Base-by-base conservation (phyloP, 1,140 invertebrate species). In the Pseudomyrmex cubaensis region DNA sequence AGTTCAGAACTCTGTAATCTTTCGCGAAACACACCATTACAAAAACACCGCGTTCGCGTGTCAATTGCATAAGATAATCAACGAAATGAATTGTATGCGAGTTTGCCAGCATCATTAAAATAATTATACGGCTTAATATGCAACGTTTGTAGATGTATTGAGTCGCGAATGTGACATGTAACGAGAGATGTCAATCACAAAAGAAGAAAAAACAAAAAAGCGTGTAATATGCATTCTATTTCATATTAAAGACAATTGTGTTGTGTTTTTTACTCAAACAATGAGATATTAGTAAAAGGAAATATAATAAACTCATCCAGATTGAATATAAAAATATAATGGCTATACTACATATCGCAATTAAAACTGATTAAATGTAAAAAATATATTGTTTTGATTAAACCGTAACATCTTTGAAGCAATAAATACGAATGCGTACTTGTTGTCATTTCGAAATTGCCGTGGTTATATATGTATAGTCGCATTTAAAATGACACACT, bases 61-160 rank as follows among this genome's bases (percentile, higher is more conserved):
- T 57, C 48, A 67, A 25, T 20, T 50, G 44, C 25, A 12, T 78
- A 78, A 78, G 44, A 48, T 52, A 52, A 70, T 78, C 76, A 22
- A 10, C 20, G 15, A 48, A 25, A 70, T 57, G 54, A 78, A 78
- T 78, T 59, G 35, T 35, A 78, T 3, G 44, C 15, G 9, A 66
- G 5, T 20, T 78, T n/a, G 10, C 25, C 46, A 5, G 7, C 9
- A 10, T 2, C 46, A 48, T 69, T 78, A 57, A 78, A 48, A 78
- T 78, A 57, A 78, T 70, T 78, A 48, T n/a, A 69, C 25, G 1
- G 20, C 59, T 59, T 48, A 66, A 78, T 69, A 69, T 67, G 52
- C 52, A 78, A 78, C 20, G 25, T 57, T 57, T 67, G 50, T 35
- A 46, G 13, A n/a, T 10, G 10, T 17, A 64, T 0, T 20, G 44